These are phyloP conservation scores for Eristalinus aeneus DNA, from an alignment of 2,888 invertebrate genomes.

Conservation along the genomic window DNA sequence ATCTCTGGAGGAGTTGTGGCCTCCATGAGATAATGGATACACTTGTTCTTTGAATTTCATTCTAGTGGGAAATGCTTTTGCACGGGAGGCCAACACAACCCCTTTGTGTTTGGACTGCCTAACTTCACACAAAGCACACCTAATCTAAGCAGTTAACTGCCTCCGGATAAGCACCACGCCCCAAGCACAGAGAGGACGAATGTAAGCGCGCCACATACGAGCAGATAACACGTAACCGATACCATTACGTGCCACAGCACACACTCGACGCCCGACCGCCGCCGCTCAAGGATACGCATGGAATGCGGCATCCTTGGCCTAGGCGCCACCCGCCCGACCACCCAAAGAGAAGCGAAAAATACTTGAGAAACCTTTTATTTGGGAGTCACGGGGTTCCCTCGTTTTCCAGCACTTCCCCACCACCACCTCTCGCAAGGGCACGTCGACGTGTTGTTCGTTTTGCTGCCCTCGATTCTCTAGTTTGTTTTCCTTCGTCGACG, in stretches of 20 bases:
- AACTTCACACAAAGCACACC: neutral
- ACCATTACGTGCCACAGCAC: constrained; percentile 20
- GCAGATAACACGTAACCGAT: constrained; percentile 34
- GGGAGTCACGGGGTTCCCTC: neutral
- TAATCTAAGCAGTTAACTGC: neutral
- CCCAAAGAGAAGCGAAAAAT: neutral
- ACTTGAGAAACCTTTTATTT: constrained; percentile 28
- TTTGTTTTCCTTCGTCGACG: constrained; percentile 2
- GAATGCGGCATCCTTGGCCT: neutral
- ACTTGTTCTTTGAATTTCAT: neutral
- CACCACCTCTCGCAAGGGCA: neutral
- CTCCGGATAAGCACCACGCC: neutral
- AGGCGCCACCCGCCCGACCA: constrained; percentile 1
- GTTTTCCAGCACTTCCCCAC: neutral
- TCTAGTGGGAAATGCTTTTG: neutral
- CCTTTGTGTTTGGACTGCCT: too few relatives aligned
- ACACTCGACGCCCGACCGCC: neutral
- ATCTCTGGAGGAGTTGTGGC: neutral
- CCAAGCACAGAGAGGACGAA: neutral
- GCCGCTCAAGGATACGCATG: neutral
- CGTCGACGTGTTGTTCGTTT: neutral
- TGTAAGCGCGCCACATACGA: constrained; percentile 6
- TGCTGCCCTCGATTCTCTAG: neutral
- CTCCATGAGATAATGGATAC: neutral
- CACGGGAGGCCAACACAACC: neutral